phyloP scores from a whole-genome alignment of 2,888 invertebrate genomes.

The Oscheius sp. region DNA sequence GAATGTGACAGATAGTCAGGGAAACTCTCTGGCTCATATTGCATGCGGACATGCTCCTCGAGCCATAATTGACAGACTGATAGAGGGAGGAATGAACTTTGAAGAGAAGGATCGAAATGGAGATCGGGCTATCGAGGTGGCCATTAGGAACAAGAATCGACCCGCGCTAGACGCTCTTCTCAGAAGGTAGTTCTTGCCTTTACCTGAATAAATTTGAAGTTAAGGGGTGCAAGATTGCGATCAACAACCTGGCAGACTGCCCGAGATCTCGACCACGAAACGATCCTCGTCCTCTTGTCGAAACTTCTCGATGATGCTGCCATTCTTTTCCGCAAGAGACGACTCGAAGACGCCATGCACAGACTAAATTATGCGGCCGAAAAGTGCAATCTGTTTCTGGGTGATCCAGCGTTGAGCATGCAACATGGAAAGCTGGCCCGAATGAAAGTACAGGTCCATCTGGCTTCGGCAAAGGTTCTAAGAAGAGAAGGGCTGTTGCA shows the following conservation, averaged over 20 bases:
- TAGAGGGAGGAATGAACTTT: conserved; percentile 38
- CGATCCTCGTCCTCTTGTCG: conserved; percentile 30
- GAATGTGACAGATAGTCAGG: conserved; percentile 26
- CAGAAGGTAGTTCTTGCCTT: conserved; percentile 7
- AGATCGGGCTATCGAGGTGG: conserved; percentile 38
- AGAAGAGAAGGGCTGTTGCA: conserved; percentile 29
- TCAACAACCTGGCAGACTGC: conserved; percentile 37
- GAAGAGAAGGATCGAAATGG: conserved; percentile 39
- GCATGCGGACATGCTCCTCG: conserved; percentile 31
- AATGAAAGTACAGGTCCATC: conserved; percentile 24
- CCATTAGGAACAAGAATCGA: conserved; percentile 33
- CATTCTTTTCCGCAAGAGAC: conserved; percentile 35
- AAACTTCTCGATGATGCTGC: conserved; percentile 40
- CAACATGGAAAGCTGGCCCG: conserved; percentile 12
- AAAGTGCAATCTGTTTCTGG: conserved; percentile 30
- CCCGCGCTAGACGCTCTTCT: conserved; percentile 32
- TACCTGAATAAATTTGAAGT: background rate
- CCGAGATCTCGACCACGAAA: conserved; percentile 3
- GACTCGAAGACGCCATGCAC: conserved; percentile 39
- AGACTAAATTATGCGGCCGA: conserved; percentile 37
- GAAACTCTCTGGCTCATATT: conserved; percentile 30
- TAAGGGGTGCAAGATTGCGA: conserved; percentile 38
- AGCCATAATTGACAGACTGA: conserved; percentile 29
- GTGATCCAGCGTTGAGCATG: conserved; percentile 6
- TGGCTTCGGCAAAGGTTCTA: conserved; percentile 21